A percentile compares a stretch with the other conserved stretches of the same genome.
These are phyloP conservation scores for Cryptoblepharus egeriae DNA, from an alignment of 2,797 vertebrate genomes.

Conservation along the genomic window DNA sequence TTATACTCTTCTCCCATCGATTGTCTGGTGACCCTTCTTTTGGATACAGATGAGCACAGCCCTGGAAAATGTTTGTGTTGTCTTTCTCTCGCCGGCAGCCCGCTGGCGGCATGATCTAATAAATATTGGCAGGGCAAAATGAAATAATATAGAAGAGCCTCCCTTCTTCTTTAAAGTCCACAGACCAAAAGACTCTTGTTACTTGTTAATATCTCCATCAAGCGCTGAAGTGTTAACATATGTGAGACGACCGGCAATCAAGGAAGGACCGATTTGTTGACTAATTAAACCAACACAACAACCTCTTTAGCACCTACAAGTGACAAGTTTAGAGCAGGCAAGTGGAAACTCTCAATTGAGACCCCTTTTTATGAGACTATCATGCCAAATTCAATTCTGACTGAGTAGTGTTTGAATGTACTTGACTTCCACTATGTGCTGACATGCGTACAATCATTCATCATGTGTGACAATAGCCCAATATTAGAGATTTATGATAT, in stretches of 20 bases:
- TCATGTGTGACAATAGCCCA: conserved; percentile 88
- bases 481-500: conserved; percentile 87
- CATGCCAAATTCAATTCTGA: conserved; percentile 98
- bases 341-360: conserved; percentile 95
- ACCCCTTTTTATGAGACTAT: conserved; percentile 92
- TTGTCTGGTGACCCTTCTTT: conserved; percentile 82
- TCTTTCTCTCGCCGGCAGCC: conserved; percentile 82
- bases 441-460: conserved; percentile 91
- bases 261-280: conserved; percentile 92
- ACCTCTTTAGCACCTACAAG: conserved; percentile 89
- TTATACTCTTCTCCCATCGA: conserved; percentile 82
- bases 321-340: conserved; percentile 94
- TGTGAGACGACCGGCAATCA: conserved; percentile 86
- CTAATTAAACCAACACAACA: conserved; percentile 93
- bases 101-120: conserved; percentile 90
- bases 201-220: conserved; percentile 89
- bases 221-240: conserved; percentile 93
- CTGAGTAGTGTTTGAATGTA: conserved; percentile 98
- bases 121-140: conserved; percentile 88
- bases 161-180: conserved; percentile 88
- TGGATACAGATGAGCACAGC: conserved; percentile 84
- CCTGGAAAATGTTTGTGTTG: conserved; percentile 85
- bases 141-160: conserved; percentile 88
- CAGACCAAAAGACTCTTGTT: conserved; percentile 87
- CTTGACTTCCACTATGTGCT: conserved; percentile 95